These are phyloP conservation scores for Auanema freiburgensis DNA, from an alignment of 2,888 invertebrate species.

Conservation along the genomic window DNA sequence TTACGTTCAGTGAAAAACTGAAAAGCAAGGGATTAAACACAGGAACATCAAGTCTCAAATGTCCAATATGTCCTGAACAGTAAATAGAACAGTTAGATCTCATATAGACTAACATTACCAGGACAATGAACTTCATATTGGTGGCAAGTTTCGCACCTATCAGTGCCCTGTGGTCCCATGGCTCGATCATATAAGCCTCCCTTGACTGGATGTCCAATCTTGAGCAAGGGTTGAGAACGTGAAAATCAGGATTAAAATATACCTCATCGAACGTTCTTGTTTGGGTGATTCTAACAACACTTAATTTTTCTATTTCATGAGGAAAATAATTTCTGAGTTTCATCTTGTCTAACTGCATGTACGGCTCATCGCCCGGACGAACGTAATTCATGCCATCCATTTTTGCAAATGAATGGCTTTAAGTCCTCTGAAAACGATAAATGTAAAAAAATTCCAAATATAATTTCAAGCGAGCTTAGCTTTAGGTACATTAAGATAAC, in stretches of 20 bases:
- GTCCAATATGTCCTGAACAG: slow-evolving; percentile 83
- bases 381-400: slow-evolving; percentile 28
- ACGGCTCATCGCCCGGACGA: slow-evolving; percentile 41
- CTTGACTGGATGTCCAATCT: slow-evolving; percentile 57
- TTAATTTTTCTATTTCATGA: slow-evolving; percentile 56
- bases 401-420: no score
- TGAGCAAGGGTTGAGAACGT: background rate
- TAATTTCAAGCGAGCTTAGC: no score
- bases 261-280: slow-evolving; percentile 63
- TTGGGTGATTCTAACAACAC: slow-evolving; percentile 54
- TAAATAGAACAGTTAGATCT: slow-evolving; percentile 64
- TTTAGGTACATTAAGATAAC: no score
- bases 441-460: no score
- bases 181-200: slow-evolving; percentile 88
- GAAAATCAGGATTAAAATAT: slow-evolving; percentile 2
- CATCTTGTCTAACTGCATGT: slow-evolving; percentile 56
- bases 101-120: slow-evolving; percentile 2
- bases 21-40: slow-evolving; percentile 89
- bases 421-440: no score
- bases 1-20: slow-evolving; percentile 74
- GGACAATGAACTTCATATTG: slow-evolving; percentile 46
- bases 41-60: slow-evolving; percentile 84
- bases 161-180: slow-evolving; percentile 72
- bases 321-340: slow-evolving; percentile 55
- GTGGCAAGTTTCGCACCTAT: slow-evolving; percentile 56